phyloP scores from a whole-genome alignment of 2,113 vertebrate genomes.

The Serinus canaria region DNA sequence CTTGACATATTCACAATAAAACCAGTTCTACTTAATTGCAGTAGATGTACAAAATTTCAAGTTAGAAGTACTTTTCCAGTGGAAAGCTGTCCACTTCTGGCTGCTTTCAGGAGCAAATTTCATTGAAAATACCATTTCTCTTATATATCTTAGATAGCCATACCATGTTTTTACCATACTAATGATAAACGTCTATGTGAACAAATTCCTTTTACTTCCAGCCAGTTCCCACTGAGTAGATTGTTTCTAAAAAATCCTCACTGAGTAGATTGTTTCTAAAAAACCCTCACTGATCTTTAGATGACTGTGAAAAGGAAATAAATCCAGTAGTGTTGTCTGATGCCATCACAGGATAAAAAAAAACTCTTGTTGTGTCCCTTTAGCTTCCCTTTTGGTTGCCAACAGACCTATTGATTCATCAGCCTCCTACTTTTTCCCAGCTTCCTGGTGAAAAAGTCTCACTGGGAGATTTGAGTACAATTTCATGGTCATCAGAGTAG shows the following conservation, averaged over 20 bases:
- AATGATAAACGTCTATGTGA: not conserved
- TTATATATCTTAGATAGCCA: fast-evolving
- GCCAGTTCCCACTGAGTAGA: not conserved
- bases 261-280: not conserved
- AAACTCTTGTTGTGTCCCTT: not conserved
- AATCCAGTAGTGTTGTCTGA: not conserved
- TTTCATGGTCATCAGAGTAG: not conserved
- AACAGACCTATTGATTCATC: not conserved
- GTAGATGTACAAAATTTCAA: not conserved
- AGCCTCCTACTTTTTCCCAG: not conserved
- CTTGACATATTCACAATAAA: not conserved
- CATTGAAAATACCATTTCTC: fast-evolving
- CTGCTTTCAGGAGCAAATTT: not conserved
- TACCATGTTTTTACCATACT: not conserved
- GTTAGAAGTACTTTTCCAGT: not conserved
- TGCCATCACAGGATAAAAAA: not conserved
- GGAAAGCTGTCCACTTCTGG: not conserved
- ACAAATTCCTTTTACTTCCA: not conserved
- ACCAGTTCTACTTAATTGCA: not conserved
- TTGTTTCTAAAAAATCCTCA: not conserved
- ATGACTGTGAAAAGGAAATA: not conserved
- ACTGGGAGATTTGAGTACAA: not conserved
- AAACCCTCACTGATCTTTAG: not conserved
- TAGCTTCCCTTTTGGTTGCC: not conserved
- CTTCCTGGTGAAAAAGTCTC: not conserved